Percentiles rank a stretch among this genome's conserved stretches.
phyloP scores from a whole-genome alignment of 2,797 vertebrate genomes.

The Coregonus sp. region DNA sequence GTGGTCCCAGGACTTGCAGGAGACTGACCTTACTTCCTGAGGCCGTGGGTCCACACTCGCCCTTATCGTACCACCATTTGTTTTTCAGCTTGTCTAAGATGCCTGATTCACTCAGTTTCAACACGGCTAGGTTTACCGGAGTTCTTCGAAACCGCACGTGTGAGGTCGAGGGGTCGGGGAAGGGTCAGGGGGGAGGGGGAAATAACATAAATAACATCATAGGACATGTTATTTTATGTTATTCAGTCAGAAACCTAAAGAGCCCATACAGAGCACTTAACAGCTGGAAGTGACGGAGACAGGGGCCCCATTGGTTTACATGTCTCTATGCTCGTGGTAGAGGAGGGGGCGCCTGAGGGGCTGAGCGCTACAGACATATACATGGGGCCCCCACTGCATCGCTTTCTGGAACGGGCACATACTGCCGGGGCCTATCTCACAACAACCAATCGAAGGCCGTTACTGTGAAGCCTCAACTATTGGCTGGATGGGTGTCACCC shows the following conservation, averaged over 20 bases:
- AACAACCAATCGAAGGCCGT: constrained; percentile 76
- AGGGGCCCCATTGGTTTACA: constrained; percentile 79
- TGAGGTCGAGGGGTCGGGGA: constrained; percentile 33
- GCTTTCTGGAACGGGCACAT: constrained; percentile 92
- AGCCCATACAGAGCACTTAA: constrained; percentile 85
- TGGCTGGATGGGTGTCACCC: constrained; percentile 73
- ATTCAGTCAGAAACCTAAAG: constrained; percentile 90
- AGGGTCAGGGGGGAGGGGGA: constrained; percentile 83
- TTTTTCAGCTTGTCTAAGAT: constrained; percentile 99
- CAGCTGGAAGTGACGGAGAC: constrained; percentile 90
- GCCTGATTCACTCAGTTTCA: constrained; percentile 99
- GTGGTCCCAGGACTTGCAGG: constrained; percentile 55
- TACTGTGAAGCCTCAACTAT: constrained; percentile 89
- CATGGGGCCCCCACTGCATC: constrained; percentile 87
- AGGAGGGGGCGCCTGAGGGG: constrained; percentile 34
- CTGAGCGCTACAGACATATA: constrained; percentile 79
- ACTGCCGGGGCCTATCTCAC: constrained; percentile 83
- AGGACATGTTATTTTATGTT: constrained; percentile 99
- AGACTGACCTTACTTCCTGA: constrained; percentile 99
- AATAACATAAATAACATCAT: constrained; percentile 99
- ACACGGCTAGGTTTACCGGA: constrained; percentile 98
- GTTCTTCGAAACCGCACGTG: constrained; percentile 85
- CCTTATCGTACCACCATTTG: constrained; percentile 99
- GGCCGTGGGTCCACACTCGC: constrained; percentile 99
- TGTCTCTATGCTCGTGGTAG: constrained; percentile 78